Conservation (phyloP, 35 echinoderm and acorn worm genomes). For the Amphiura filiformis region DNA sequence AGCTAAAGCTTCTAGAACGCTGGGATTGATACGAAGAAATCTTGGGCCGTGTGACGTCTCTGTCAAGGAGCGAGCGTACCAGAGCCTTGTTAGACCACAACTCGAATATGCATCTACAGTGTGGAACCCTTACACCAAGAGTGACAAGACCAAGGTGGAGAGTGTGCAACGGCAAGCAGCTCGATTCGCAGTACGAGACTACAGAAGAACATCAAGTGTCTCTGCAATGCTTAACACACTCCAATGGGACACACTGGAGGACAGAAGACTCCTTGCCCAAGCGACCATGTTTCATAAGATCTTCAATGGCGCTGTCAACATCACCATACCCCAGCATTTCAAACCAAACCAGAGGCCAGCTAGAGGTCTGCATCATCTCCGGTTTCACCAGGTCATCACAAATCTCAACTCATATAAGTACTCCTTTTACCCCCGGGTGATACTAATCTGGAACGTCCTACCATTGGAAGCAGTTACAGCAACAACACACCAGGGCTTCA, state of each 20-base stretch:
- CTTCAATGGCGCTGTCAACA: not conserved
- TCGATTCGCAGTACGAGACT: not conserved
- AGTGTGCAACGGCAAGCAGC: not conserved
- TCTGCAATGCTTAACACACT: not conserved
- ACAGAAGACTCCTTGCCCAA: not conserved
- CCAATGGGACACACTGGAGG: not conserved
- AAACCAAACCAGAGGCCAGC: not conserved
- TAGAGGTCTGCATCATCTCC: not conserved
- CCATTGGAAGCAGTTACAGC: not conserved
- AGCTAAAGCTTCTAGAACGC: too few species aligned
- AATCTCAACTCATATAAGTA: not conserved
- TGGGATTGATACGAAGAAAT: too few species aligned
- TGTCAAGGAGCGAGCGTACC: too few species aligned
- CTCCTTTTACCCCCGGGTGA: not conserved
- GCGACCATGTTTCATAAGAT: not conserved
- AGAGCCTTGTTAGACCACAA: slow-evolving; percentile 1
- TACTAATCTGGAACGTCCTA: not conserved
- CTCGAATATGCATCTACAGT: not conserved
- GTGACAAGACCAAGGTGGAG: not conserved
- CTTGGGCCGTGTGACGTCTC: too few species aligned
- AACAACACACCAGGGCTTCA: not conserved
- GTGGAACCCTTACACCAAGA: slow-evolving; percentile 3
- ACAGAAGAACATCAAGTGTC: not conserved
- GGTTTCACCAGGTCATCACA: not conserved
- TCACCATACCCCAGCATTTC: not conserved